Base-by-base conservation (phyloP, 37 sponge, comb jelly and placozoan genomes). In the Chondrosia reniformis region DNA sequence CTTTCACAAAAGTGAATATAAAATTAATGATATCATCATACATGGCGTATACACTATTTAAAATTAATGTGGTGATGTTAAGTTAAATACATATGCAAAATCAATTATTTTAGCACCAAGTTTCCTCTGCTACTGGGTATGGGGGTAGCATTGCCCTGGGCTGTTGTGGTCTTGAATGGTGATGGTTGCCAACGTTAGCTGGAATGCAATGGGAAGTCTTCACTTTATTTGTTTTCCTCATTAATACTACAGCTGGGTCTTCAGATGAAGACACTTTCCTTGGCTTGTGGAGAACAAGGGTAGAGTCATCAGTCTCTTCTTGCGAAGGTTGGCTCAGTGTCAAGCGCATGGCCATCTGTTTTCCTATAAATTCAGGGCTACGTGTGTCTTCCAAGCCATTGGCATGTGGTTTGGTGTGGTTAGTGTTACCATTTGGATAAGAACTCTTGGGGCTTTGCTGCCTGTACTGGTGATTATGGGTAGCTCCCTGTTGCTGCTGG, bases 271-370 rank as follows among this genome's bases (percentile, higher is more conserved):
- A n/a, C 2, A 21, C n/a, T n/a, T n/a, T 24, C 15, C 42, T 69
- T 69, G 41, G 22, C 72, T 69, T 69, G 43, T 69, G 22, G n/a
- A 69, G 43, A 1, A 69, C 72, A 3, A 69, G 22, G 4, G 72
- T 69, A 38, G 24, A 24, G 44, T 69, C 72, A 10, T 69, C 72
- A 38, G 21, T 43, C 10, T 40, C 43, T 21, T 69, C 72, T 8
- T 69, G 43, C 42, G 72, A 41, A 21, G 72, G 72, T 44, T 69
- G 72, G 43, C 72, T 69, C 24, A 69, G 43, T 21, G 72, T 43
- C 2, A 40, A 34, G 22, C 42, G 24, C 43, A 22, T 19, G 21
- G 1, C n/a, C 24, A 9, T 13, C 28, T 6, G 61, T 59, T 59
- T 59, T 25, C 17, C 6, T 59, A 25, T 59, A 6, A 6, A 6